Percentiles rank a stretch among this genome's conserved stretches.
Evolutionary conservation across 2,113 vertebrate species (phyloP).

Genomic region (Pandion haliaetus): DNA sequence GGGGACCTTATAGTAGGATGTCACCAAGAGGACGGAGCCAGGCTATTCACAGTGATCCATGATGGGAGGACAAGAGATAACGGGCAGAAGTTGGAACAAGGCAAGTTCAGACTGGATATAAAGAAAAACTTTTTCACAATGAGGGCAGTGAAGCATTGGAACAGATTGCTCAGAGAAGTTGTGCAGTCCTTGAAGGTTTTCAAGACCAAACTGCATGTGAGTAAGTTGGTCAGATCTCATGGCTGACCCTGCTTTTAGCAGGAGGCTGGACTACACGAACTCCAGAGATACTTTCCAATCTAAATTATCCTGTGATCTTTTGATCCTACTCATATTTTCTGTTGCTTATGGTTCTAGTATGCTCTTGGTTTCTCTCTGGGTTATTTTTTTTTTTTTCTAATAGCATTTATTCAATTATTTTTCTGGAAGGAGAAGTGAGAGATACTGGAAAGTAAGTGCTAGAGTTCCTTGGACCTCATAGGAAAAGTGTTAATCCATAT

Average conservation of each 20-base stretch:
- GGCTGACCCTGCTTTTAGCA: neutral
- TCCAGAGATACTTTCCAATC: neutral
- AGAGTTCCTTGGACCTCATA: neutral
- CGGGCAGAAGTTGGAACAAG: neutral
- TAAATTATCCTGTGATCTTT: neutral
- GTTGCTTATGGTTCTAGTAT: neutral
- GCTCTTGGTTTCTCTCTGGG: neutral
- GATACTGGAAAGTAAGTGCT: neutral
- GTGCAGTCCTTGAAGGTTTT: neutral
- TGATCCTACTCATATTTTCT: neutral
- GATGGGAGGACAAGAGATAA: neutral
- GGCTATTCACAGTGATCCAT: rapidly evolving
- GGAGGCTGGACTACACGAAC: neutral
- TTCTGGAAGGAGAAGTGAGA: neutral
- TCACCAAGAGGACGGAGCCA: neutral
- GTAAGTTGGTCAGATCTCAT: neutral
- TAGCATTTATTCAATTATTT: neutral
- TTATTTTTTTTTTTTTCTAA: neutral
- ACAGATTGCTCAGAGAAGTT: neutral
- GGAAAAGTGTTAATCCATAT: neutral
- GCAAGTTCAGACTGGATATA: neutral
- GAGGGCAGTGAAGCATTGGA: neutral
- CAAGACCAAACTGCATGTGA: neutral
- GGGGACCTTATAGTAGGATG: neutral
- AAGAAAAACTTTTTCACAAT: neutral